phyloP scores from a whole-genome alignment of 2,113 vertebrate species.

The Daboia siamensis region DNA sequence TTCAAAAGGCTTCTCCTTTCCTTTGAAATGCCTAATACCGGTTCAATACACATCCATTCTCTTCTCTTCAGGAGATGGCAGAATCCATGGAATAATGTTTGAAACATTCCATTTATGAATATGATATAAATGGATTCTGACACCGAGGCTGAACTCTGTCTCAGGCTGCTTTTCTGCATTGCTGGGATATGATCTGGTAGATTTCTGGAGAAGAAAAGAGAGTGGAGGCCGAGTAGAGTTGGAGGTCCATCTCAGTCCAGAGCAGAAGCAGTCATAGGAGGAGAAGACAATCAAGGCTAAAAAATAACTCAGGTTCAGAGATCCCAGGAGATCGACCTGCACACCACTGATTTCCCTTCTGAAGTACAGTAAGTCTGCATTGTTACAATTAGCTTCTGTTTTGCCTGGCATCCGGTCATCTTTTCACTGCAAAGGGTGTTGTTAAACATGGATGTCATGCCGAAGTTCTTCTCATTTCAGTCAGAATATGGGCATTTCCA shows the following conservation, averaged over 20 bases:
- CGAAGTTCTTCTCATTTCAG: neutral
- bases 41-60: too few relatives aligned
- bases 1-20: too few relatives aligned
- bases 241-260: fast-evolving
- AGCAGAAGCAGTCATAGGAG: neutral
- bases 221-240: fast-evolving
- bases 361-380: neutral
- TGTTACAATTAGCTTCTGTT: neutral
- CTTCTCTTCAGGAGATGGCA: too few relatives aligned
- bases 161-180: slow-evolving; percentile 67
- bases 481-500: neutral
- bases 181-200: slow-evolving; percentile 83
- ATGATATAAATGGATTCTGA: too few relatives aligned
- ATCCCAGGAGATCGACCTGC: neutral
- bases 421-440: neutral
- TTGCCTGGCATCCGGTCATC: fast-evolving
- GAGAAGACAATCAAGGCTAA: neutral
- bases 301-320: neutral
- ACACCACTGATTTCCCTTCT: neutral
- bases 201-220: slow-evolving; percentile 71
- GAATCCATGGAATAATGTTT: too few relatives aligned
- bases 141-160: slow-evolving; percentile 74
- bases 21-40: too few relatives aligned
- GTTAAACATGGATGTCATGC: neutral
- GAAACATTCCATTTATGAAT: too few relatives aligned